phyloP scores from a whole-genome alignment of 2,113 vertebrate species.

The Sapayoa aenigma region DNA sequence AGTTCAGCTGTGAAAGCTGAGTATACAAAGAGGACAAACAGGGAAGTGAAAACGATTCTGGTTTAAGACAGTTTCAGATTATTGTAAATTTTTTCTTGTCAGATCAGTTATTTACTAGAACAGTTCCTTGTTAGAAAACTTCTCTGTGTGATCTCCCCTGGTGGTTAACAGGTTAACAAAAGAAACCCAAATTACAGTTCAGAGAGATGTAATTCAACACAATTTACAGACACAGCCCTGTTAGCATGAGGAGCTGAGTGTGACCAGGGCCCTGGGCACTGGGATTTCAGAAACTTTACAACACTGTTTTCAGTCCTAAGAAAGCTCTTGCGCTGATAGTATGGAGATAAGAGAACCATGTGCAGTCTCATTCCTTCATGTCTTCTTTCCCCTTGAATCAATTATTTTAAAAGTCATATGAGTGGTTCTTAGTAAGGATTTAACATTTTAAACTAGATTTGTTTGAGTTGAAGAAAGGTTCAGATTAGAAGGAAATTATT shows the following conservation, averaged over 20 bases:
- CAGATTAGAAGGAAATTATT: neutral
- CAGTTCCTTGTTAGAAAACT: neutral
- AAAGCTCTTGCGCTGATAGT: neutral
- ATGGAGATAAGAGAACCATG: neutral
- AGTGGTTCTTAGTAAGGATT: neutral
- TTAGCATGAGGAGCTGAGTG: neutral
- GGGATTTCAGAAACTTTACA: slow-evolving; percentile 3
- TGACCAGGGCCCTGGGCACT: neutral
- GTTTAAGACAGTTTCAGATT: neutral
- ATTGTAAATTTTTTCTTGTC: neutral
- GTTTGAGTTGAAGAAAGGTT: neutral
- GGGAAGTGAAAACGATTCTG: neutral
- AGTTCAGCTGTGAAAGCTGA: neutral
- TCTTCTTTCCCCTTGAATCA: neutral
- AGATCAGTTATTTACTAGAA: neutral
- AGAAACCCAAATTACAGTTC: neutral
- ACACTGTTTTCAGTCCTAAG: neutral
- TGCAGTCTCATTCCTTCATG: neutral
- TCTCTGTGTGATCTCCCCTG: neutral
- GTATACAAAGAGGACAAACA: neutral
- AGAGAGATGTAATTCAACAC: neutral
- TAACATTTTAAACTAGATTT: neutral
- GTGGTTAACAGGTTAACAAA: neutral
- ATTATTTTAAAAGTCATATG: neutral
- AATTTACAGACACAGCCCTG: too few relatives aligned